Percentiles rank a stretch among this genome's conserved stretches.
Conservation (phyloP, 2,888 invertebrate genomes). For the Tridacna crocea region DNA sequence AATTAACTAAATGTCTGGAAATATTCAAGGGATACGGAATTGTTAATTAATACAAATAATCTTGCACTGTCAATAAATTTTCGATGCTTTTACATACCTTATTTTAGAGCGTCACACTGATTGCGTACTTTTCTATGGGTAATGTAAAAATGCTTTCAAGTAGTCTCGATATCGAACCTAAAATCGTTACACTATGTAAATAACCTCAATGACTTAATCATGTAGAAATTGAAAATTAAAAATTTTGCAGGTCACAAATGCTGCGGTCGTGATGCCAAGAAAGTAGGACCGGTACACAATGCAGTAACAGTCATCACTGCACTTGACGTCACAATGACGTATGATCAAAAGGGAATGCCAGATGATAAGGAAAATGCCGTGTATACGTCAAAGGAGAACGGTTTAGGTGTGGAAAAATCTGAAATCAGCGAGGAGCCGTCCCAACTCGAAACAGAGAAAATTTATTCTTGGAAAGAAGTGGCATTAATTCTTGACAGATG, state of each 20-base stretch:
- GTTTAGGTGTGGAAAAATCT: neutral
- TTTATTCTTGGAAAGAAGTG: slow-evolving; percentile 57
- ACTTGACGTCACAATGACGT: neutral
- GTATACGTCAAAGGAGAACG: neutral
- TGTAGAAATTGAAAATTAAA: neutral
- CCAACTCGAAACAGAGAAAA: slow-evolving; percentile 22
- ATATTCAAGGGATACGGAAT: too few relatives aligned
- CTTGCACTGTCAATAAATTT: too few relatives aligned
- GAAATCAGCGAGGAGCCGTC: neutral
- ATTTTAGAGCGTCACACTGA: too few relatives aligned
- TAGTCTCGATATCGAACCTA: too few relatives aligned
- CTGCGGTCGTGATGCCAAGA: slow-evolving; percentile 2
- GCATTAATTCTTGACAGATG: slow-evolving; percentile 57
- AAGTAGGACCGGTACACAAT: neutral
- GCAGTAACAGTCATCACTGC: neutral
- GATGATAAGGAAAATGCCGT: neutral
- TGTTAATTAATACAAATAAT: too few relatives aligned
- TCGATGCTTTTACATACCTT: too few relatives aligned
- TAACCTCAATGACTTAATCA: neutral
- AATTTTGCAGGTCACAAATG: slow-evolving; percentile 10
- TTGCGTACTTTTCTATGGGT: too few relatives aligned
- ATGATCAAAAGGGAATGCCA: neutral
- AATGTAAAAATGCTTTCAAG: too few relatives aligned
- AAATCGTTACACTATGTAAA: neutral
- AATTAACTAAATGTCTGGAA: too few relatives aligned